phyloP scores from a whole-genome alignment of 2,888 invertebrate species.

The Siphonodentalium dalli region DNA sequence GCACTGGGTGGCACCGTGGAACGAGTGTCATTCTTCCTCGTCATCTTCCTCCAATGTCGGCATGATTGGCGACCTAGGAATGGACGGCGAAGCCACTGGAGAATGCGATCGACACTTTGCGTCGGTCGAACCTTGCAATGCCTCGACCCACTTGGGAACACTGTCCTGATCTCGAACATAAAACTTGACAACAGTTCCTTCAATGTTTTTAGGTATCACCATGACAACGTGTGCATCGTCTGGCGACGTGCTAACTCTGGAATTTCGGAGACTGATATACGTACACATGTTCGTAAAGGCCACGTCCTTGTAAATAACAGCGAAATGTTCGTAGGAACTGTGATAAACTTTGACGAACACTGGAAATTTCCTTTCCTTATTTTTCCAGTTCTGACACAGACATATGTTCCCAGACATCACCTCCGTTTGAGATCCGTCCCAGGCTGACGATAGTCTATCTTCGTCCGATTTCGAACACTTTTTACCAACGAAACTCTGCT shows the following conservation, averaged over 20 bases:
- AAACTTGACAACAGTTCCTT: conserved; percentile 41
- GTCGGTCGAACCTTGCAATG: conserved; percentile 34
- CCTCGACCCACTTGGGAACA: conserved; percentile 36
- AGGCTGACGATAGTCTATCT: too few species aligned
- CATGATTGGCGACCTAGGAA: conserved; percentile 43
- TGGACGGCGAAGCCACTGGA: conserved; percentile 38
- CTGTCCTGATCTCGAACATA: conserved; percentile 28
- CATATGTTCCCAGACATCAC: conserved; percentile 36
- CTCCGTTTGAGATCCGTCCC: too few species aligned
- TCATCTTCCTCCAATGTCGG: conserved; percentile 40
- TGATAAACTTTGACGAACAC: conserved; percentile 45
- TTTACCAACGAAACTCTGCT: too few species aligned
- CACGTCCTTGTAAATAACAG: conserved; percentile 41
- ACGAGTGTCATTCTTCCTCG: too few species aligned
- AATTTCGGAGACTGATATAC: conserved; percentile 43
- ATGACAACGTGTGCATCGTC: conserved; percentile 31
- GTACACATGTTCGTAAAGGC: conserved; percentile 37
- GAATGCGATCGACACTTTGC: too few species aligned
- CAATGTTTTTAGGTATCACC: conserved; percentile 42
- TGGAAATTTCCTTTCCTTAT: conserved; percentile 28
- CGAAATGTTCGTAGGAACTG: conserved; percentile 47
- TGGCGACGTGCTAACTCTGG: conserved; percentile 28
- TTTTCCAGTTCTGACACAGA: conserved; percentile 33
- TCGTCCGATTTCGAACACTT: too few species aligned
- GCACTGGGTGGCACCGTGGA: too few species aligned